phyloP scores from a whole-genome alignment of 2,113 vertebrate species.

The Silurus glanis region DNA sequence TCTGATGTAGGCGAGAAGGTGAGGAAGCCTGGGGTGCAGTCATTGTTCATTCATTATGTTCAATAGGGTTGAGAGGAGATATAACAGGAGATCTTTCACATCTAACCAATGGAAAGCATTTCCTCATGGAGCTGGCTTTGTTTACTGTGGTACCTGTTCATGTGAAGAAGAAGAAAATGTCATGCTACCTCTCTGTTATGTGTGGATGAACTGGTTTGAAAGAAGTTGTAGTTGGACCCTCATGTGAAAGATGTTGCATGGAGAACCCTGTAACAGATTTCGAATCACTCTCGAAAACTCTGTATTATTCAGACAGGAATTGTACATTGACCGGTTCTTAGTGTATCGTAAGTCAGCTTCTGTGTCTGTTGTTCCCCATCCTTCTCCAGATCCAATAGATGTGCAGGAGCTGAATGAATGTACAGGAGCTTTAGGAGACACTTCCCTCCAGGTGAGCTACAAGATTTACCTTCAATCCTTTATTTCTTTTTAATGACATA shows the following conservation, averaged over 20 bases:
- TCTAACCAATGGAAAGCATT: too few relatives aligned
- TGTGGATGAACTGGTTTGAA: too few relatives aligned
- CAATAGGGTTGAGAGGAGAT: too few relatives aligned
- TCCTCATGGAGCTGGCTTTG: too few relatives aligned
- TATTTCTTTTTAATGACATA: not conserved
- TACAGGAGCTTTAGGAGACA: not conserved
- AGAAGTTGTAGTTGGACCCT: not conserved
- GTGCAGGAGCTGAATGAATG: constrained; percentile 7
- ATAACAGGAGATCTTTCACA: too few relatives aligned
- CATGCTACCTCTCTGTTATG: too few relatives aligned
- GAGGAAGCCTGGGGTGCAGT: too few relatives aligned
- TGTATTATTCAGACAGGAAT: not conserved
- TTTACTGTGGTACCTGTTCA: too few relatives aligned
- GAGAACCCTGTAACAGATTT: not conserved
- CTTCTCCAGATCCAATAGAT: constrained; percentile 25
- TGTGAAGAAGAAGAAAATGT: too few relatives aligned
- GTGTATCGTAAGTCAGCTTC: not conserved
- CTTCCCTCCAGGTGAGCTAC: constrained; percentile 9
- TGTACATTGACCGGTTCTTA: not conserved
- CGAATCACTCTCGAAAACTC: not conserved
- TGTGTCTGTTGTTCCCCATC: not conserved
- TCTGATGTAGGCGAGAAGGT: too few relatives aligned
- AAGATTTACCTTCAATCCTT: not conserved
- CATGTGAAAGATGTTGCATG: not conserved
- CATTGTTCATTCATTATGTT: too few relatives aligned